Percentiles rank a stretch among this genome's conserved stretches.
phyloP scores from a whole-genome alignment of 1,140 invertebrate species.

The Drosophila carrolli region DNA sequence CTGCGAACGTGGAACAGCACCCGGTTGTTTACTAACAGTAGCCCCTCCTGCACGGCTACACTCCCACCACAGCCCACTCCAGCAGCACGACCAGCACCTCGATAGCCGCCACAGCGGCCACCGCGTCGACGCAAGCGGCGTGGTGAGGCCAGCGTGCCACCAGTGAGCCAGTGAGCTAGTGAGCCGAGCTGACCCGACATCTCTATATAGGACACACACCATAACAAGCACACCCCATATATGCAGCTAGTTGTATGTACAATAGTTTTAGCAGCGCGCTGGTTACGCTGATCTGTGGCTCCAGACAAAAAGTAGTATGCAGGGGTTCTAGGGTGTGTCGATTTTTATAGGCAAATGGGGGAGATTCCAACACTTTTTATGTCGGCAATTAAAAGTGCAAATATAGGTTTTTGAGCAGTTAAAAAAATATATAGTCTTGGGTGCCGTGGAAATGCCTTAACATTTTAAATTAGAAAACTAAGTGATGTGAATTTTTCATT shows the following conservation, averaged over 20 bases:
- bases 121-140: constrained; percentile 52
- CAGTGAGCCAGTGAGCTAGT: constrained; percentile 30
- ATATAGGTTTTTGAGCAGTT: neutral
- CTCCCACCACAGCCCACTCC: constrained; percentile 46
- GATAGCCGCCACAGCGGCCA: constrained; percentile 33
- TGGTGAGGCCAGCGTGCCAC: constrained; percentile 49
- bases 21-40: constrained; percentile 84
- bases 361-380: neutral
- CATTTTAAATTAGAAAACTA: neutral
- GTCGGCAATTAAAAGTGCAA: neutral
- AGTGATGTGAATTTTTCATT: neutral
- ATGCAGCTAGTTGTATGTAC: constrained; percentile 72
- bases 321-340: constrained; percentile 10
- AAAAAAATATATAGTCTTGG: neutral
- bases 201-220: constrained; percentile 24
- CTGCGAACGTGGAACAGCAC: constrained; percentile 81
- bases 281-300: constrained; percentile 48
- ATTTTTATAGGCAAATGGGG: constrained; percentile 1
- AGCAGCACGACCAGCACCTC: constrained; percentile 40
- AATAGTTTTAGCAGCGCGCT: constrained; percentile 69
- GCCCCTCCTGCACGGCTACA: constrained; percentile 71
- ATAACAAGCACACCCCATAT: constrained; percentile 45
- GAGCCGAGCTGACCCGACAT: constrained; percentile 39
- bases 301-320: constrained; percentile 11
- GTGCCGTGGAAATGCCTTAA: neutral